A percentile compares a stretch with the other conserved stretches of the same genome.
Evolutionary conservation across 1,140 invertebrate species (phyloP).

Genomic region (Brachionus angularis): DNA sequence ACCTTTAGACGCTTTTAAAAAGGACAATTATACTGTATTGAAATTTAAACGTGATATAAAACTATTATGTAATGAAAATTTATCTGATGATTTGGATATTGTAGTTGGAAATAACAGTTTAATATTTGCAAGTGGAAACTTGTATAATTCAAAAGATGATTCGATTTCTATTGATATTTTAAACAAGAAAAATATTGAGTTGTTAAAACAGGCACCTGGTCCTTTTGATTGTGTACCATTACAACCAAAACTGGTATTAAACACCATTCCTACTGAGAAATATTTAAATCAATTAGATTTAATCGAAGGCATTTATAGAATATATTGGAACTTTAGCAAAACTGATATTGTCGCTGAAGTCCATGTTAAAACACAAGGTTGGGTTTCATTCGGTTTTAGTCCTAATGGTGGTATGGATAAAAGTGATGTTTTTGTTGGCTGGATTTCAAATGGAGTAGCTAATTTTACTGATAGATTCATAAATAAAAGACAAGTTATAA

Average conservation of each 20-base stretch:
- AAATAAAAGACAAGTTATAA: background rate
- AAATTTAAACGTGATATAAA: slow-evolving; percentile 34
- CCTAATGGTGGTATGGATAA: slow-evolving; percentile 71
- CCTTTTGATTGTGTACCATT: background rate
- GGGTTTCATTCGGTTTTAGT: slow-evolving; percentile 75
- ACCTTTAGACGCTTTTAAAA: slow-evolving; percentile 14
- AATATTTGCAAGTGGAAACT: slow-evolving; percentile 20
- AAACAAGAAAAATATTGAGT: background rate
- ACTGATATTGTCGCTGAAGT: slow-evolving; percentile 11
- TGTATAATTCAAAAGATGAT: background rate
- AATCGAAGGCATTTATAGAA: slow-evolving; percentile 11
- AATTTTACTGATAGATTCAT: slow-evolving; percentile 44
- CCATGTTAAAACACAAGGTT: slow-evolving; percentile 65
- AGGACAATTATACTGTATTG: background rate
- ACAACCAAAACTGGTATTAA: background rate
- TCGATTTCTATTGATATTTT: background rate
- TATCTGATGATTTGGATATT: slow-evolving; percentile 18
- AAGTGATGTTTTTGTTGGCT: slow-evolving; percentile 73
- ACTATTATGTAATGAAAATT: background rate
- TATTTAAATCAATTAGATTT: background rate
- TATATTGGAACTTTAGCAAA: slow-evolving; percentile 30
- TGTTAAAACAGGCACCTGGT: background rate
- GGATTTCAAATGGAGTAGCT: slow-evolving; percentile 64
- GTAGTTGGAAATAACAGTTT: background rate
- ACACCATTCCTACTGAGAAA: background rate